Evolutionary conservation across 2,888 invertebrate genomes (phyloP).

Genomic region (Eurytoma californica): DNA sequence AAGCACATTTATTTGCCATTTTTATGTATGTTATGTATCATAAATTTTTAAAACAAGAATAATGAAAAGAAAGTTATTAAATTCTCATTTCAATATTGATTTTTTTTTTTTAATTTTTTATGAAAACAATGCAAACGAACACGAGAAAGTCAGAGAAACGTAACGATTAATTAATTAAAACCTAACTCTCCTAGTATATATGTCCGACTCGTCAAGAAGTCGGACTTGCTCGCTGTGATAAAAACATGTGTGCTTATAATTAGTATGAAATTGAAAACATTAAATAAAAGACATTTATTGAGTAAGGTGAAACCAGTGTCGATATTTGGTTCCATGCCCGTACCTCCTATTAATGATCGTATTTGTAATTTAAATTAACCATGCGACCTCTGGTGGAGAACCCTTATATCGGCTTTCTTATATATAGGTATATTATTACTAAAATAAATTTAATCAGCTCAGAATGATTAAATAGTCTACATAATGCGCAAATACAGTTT

Average conservation of each 20-base stretch:
- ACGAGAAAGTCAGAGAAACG: conserved; percentile 41
- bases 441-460: too few species aligned
- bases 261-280: conserved; percentile 54
- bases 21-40: conserved; percentile 53
- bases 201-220: conserved; percentile 31
- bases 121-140: conserved; percentile 21
- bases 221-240: conserved; percentile 56
- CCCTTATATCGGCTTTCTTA: too few species aligned
- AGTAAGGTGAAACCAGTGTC: conserved; percentile 30
- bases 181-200: conserved; percentile 49
- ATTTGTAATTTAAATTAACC: background rate
- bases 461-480: too few species aligned
- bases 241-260: conserved; percentile 56
- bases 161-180: conserved; percentile 34
- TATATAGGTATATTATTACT: too few species aligned
- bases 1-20: conserved; percentile 54
- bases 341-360: background rate
- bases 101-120: conserved; percentile 43
- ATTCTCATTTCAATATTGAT: conserved; percentile 43
- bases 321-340: conserved; percentile 23
- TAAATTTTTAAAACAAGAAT: conserved; percentile 51
- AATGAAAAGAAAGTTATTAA: conserved; percentile 45
- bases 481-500: too few species aligned
- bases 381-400: too few species aligned
- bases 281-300: conserved; percentile 56